These are phyloP conservation scores for Oceanodroma leucorhoa DNA, from an alignment of 2,797 vertebrate species.

Conservation along the genomic window DNA sequence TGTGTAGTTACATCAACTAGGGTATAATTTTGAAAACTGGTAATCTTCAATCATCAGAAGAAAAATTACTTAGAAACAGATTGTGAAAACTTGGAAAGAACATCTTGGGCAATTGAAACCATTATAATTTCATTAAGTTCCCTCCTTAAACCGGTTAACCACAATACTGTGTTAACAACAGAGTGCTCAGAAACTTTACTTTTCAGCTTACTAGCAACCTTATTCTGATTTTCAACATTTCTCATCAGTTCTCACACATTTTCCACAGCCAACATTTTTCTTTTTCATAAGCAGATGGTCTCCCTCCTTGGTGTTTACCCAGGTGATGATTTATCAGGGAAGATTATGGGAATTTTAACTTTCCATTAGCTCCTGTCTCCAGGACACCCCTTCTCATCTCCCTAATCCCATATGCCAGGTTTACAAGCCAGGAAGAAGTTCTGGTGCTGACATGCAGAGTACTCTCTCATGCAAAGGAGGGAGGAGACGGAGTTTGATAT, in stretches of 20 bases:
- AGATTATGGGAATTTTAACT: background rate
- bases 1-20: background rate
- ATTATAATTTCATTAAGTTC: background rate
- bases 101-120: background rate
- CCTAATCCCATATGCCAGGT: background rate
- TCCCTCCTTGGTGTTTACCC: background rate
- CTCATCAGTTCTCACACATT: background rate
- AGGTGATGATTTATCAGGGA: background rate
- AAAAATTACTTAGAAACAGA: background rate
- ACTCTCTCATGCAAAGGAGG: background rate
- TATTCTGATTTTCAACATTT: background rate
- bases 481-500: background rate
- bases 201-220: background rate
- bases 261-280: background rate
- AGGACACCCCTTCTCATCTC: background rate
- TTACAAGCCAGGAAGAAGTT: background rate
- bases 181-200: background rate
- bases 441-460: background rate
- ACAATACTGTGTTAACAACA: background rate
- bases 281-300: background rate
- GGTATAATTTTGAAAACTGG: background rate
- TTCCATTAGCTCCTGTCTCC: background rate
- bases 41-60: background rate
- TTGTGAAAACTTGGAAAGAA: background rate
- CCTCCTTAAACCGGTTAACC: background rate